Conservation (phyloP, 2,113 vertebrate species). For the Bungarus multicinctus region DNA sequence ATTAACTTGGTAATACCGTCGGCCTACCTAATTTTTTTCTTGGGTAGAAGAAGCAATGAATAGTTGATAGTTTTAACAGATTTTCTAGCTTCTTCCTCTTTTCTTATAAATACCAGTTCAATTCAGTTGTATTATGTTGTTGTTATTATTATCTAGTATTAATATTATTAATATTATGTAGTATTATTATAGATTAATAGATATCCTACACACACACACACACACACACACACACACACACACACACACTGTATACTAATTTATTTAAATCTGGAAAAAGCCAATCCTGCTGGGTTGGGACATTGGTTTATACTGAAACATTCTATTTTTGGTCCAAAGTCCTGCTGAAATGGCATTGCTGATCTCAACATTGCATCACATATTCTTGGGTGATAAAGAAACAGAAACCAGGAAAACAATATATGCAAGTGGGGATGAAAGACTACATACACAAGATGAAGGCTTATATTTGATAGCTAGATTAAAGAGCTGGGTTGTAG, state of each 20-base stretch:
- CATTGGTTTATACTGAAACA: background rate
- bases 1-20: background rate
- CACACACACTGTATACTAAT: background rate
- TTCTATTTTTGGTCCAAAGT: background rate
- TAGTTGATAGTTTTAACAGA: background rate
- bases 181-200: background rate
- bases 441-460: background rate
- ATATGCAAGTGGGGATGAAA: background rate
- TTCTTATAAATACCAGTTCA: background rate
- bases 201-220: background rate
- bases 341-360: background rate
- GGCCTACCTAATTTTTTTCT: fast-evolving
- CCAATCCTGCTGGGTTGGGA: background rate
- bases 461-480: background rate
- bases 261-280: background rate
- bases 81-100: background rate
- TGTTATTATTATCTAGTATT: background rate
- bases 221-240: background rate
- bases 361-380: background rate
- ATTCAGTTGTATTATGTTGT: background rate
- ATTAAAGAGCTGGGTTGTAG: background rate
- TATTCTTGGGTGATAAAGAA: background rate
- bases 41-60: background rate
- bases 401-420: background rate
- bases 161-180: too few relatives aligned